Conservation (phyloP, 1,140 invertebrate species). For the Mercenaria mercenaria region DNA sequence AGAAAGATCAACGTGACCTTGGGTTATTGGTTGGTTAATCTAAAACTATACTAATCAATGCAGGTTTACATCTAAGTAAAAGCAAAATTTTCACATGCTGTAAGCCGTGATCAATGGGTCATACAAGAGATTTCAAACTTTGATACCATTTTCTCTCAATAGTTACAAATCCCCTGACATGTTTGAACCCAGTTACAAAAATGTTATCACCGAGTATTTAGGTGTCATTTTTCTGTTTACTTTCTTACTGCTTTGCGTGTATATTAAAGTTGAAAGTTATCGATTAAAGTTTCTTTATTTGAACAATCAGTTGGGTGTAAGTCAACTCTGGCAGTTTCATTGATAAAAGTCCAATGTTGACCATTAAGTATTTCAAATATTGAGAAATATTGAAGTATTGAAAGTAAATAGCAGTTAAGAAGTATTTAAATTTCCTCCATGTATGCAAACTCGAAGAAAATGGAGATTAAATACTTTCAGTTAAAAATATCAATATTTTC, state of each 20-base stretch:
- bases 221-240: slow-evolving; percentile 27
- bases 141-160: background rate
- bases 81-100: background rate
- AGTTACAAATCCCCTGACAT: slow-evolving; percentile 17
- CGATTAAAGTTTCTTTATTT: slow-evolving; percentile 27
- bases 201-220: slow-evolving; percentile 16
- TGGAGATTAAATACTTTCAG: too few species aligned
- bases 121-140: background rate
- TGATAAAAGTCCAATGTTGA: background rate
- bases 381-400: background rate
- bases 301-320: background rate
- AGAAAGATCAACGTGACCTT: background rate
- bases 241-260: slow-evolving; percentile 1
- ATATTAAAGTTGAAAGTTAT: slow-evolving; percentile 38
- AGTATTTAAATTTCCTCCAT: too few species aligned
- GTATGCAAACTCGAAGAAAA: too few species aligned
- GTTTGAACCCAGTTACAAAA: slow-evolving; percentile 29
- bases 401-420: background rate
- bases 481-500: too few species aligned
- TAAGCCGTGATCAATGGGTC: slow-evolving; percentile 15
- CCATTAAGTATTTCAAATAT: slow-evolving; percentile 7
- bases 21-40: background rate
- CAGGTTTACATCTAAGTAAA: background rate
- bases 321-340: background rate
- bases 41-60: background rate